Percentiles rank a stretch among this genome's conserved stretches.
Conservation (phyloP, 2,113 vertebrate species). For the Andinoacara biseriatus region DNA sequence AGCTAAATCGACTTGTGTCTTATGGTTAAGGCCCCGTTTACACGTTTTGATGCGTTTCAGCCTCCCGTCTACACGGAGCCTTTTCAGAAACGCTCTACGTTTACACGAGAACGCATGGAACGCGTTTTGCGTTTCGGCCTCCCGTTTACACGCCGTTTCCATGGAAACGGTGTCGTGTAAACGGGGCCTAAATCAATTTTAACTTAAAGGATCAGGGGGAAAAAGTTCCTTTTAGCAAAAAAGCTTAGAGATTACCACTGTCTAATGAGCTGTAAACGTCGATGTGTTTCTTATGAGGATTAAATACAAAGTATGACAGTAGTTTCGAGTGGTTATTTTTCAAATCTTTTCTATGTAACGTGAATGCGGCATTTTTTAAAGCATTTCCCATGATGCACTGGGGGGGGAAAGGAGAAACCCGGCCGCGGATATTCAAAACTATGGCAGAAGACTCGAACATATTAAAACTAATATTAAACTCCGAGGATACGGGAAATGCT, state of each 20-base stretch:
- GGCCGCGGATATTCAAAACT: conserved; percentile 69
- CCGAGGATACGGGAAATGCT: not conserved
- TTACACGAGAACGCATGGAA: no score
- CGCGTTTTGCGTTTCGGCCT: no score
- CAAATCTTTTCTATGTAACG: not conserved
- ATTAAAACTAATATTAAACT: not conserved
- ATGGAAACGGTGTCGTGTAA: no score
- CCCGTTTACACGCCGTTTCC: no score
- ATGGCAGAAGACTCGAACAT: conserved; percentile 41
- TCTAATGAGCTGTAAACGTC: not conserved
- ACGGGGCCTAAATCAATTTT: not conserved
- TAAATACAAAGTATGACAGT: rapidly evolving
- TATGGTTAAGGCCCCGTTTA: no score
- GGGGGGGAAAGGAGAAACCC: conserved; percentile 15
- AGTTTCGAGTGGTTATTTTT: not conserved
- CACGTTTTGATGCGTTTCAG: no score
- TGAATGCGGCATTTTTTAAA: conserved; percentile 8
- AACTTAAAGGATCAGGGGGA: not conserved
- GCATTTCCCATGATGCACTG: conserved; percentile 70
- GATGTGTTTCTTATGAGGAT: not conserved
- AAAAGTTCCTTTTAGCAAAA: not conserved
- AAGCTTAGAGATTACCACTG: not conserved
- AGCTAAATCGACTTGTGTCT: not conserved
- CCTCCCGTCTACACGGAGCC: no score
- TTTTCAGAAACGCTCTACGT: no score